Conservation (phyloP, 2,888 invertebrate genomes). For the Tethea ocularis region DNA sequence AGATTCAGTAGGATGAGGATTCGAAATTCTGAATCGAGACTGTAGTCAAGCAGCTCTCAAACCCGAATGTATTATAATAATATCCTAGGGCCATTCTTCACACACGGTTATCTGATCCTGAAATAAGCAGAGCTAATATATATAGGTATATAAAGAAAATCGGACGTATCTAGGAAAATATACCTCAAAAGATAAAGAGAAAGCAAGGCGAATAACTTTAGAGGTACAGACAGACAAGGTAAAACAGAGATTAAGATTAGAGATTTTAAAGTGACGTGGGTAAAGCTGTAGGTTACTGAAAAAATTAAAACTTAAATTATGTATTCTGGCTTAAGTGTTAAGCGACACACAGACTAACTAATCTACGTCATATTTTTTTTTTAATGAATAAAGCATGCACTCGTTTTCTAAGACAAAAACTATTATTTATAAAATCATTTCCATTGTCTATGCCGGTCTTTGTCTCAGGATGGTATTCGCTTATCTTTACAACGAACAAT, state of each 20-base stretch:
- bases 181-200: background rate
- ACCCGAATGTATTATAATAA: no score
- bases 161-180: background rate
- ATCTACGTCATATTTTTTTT: background rate
- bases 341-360: background rate
- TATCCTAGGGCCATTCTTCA: no score
- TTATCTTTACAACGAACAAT: background rate
- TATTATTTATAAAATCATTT: background rate
- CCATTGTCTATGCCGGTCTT: background rate
- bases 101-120: no score
- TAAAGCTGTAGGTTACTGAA: background rate
- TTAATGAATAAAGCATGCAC: background rate
- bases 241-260: background rate
- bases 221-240: background rate
- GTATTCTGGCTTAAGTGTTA: background rate
- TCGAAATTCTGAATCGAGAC: no score
- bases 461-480: slow-evolving; percentile 4
- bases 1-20: no score
- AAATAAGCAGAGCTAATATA: no score
- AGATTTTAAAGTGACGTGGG: background rate
- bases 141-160: background rate
- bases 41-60: no score
- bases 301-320: background rate
- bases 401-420: background rate
- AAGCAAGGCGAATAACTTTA: background rate